Percentiles rank a stretch among this genome's conserved stretches.
These are phyloP conservation scores for Stenoptilia bipunctidactyla DNA, from an alignment of 2,888 invertebrate genomes.

Conservation along the genomic window DNA sequence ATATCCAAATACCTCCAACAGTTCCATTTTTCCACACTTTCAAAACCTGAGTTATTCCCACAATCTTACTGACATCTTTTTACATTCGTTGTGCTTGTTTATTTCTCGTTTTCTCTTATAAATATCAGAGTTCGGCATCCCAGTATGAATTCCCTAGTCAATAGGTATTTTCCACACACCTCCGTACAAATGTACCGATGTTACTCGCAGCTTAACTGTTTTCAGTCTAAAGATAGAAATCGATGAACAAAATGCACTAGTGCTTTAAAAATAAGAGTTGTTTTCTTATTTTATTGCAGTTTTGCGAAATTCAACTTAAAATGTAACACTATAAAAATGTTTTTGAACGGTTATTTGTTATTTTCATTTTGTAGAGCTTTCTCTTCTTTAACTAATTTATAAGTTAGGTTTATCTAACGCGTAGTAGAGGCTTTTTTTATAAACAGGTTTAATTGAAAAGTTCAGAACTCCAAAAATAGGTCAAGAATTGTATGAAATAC, in stretches of 20 bases:
- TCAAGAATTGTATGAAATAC: slow-evolving; percentile 12
- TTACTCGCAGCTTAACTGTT: slow-evolving; percentile 27
- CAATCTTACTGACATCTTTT: slow-evolving; percentile 21
- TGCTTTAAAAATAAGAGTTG: no score
- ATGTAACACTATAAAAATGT: no score
- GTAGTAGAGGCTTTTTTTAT: no score
- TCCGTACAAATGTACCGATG: slow-evolving; percentile 22
- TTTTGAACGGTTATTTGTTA: no score
- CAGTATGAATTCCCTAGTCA: slow-evolving; percentile 62
- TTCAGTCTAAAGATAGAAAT: slow-evolving; percentile 27
- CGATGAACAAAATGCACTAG: neutral
- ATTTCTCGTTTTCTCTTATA: slow-evolving; percentile 58
- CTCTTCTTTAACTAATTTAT: no score
- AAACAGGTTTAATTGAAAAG: no score
- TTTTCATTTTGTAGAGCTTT: no score
- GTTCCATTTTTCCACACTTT: slow-evolving; percentile 26
- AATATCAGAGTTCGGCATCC: slow-evolving; percentile 62
- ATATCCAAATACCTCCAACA: neutral
- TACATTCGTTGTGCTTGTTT: slow-evolving; percentile 58
- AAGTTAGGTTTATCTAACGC: no score
- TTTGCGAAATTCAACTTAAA: no score
- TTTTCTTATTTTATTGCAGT: no score
- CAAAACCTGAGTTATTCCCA: slow-evolving; percentile 18
- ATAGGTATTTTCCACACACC: slow-evolving; percentile 58
- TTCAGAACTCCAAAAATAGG: neutral